Evolutionary conservation across 2,888 invertebrate species (phyloP).

Genomic region (Drosophila leonis): DNA sequence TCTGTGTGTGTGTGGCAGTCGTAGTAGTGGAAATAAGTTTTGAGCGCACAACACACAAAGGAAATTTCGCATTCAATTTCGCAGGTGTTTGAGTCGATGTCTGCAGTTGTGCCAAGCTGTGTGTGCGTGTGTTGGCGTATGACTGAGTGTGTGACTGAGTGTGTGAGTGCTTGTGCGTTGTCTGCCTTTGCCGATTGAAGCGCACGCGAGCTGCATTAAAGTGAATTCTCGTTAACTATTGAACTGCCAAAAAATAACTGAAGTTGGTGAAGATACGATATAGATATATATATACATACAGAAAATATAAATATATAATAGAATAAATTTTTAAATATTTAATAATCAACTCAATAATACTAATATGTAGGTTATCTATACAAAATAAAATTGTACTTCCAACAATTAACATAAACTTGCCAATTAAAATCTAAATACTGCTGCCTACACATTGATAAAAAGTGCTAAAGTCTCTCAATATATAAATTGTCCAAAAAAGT

Average conservation of each 20-base stretch:
- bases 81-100: constrained; percentile 71
- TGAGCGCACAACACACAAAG: constrained; percentile 63
- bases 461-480: no score
- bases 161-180: constrained; percentile 17
- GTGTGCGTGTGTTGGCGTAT: constrained; percentile 8
- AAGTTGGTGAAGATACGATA: no score
- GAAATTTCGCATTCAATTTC: constrained; percentile 76
- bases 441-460: no score
- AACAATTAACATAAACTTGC: no score
- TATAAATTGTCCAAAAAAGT: no score
- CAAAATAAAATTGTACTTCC: no score
- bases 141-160: neutral
- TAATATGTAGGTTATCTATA: no score
- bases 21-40: constrained; percentile 60
- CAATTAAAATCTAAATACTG: no score
- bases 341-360: no score
- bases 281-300: neutral
- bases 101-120: constrained; percentile 43
- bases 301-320: neutral
- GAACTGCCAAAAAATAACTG: constrained; percentile 22
- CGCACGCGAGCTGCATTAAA: constrained; percentile 50
- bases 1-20: constrained; percentile 12
- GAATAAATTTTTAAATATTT: neutral
- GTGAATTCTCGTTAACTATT: constrained; percentile 50
- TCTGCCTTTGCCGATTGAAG: constrained; percentile 50